A percentile compares a stretch with the other conserved stretches of the same genome.
phyloP scores from a whole-genome alignment of 2,888 invertebrate genomes.

The Drosophila fungiperda region DNA sequence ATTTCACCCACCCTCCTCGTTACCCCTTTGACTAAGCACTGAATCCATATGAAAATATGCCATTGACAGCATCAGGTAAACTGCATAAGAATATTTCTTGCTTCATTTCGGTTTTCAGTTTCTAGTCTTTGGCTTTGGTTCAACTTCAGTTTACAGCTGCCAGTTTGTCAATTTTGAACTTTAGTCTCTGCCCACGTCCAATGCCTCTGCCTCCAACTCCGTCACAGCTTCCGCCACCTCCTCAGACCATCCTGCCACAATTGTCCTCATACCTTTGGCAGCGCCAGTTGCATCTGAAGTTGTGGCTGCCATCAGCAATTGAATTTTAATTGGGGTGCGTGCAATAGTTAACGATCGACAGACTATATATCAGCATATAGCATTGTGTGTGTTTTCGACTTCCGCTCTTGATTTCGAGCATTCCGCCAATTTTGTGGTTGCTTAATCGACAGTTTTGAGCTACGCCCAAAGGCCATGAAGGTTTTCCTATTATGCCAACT shows the following conservation, averaged over 20 bases:
- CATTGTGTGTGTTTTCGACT: slow-evolving; percentile 3
- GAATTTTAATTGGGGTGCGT: slow-evolving; percentile 32
- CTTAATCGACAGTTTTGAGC: slow-evolving; percentile 18
- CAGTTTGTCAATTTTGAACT: slow-evolving; percentile 14
- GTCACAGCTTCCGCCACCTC: neutral
- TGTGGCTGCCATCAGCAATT: slow-evolving; percentile 15
- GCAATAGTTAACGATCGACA: slow-evolving; percentile 12
- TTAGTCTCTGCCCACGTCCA: neutral
- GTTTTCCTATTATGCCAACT: slow-evolving; percentile 5
- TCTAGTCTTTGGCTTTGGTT: neutral
- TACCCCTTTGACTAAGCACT: neutral
- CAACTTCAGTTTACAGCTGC: slow-evolving; percentile 5
- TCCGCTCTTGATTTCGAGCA: slow-evolving; percentile 30
- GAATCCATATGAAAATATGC: slow-evolving; percentile 55
- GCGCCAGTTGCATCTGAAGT: slow-evolving; percentile 19
- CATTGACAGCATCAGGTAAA: slow-evolving; percentile 48
- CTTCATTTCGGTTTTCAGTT: slow-evolving; percentile 4
- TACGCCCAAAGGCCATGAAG: slow-evolving; percentile 15
- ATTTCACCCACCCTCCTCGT: too few species aligned
- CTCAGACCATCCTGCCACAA: neutral
- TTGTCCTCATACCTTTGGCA: neutral
- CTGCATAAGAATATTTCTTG: slow-evolving; percentile 31
- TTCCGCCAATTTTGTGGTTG: slow-evolving; percentile 10
- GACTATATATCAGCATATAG: neutral
- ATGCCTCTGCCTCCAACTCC: neutral